These are phyloP conservation scores for Anodontia alba DNA, from an alignment of 2,888 invertebrate species.

Conservation along the genomic window DNA sequence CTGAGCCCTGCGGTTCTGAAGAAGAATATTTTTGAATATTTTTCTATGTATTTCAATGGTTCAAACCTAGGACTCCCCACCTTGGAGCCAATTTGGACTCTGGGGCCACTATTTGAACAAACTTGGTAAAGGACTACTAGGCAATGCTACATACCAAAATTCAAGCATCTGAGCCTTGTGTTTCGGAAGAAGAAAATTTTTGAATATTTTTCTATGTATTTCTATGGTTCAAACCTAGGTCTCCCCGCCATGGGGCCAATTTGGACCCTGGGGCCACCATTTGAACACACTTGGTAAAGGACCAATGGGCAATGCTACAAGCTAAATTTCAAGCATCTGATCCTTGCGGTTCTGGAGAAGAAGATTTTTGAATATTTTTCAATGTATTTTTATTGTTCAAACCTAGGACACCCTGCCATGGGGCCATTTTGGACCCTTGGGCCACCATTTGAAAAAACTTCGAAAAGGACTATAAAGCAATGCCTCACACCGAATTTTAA, in stretches of 20 bases:
- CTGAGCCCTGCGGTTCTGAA: too few relatives aligned
- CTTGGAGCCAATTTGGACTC: neutral
- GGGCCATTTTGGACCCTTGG: neutral
- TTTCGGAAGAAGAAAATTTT: neutral
- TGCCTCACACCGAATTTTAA: too few relatives aligned
- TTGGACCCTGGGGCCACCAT: neutral
- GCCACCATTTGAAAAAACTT: neutral
- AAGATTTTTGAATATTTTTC: too few relatives aligned
- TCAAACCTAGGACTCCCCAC: too few relatives aligned
- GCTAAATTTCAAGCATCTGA: slow-evolving; percentile 1
- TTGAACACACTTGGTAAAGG: neutral
- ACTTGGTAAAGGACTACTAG: neutral
- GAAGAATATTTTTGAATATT: too few relatives aligned
- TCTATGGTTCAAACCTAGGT: neutral
- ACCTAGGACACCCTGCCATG: neutral
- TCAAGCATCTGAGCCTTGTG: slow-evolving; percentile 1
- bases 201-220: neutral
- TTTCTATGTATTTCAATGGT: too few relatives aligned
- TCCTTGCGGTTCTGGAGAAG: too few relatives aligned
- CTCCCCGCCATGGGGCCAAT: neutral
- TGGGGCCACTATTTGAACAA: neutral
- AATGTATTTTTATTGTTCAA: too few relatives aligned
- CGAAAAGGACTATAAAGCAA: too few relatives aligned
- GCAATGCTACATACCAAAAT: neutral
- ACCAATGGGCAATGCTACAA: neutral